Evolutionary conservation across 2,888 invertebrate species (phyloP).

Genomic region (Andrena marginata): DNA sequence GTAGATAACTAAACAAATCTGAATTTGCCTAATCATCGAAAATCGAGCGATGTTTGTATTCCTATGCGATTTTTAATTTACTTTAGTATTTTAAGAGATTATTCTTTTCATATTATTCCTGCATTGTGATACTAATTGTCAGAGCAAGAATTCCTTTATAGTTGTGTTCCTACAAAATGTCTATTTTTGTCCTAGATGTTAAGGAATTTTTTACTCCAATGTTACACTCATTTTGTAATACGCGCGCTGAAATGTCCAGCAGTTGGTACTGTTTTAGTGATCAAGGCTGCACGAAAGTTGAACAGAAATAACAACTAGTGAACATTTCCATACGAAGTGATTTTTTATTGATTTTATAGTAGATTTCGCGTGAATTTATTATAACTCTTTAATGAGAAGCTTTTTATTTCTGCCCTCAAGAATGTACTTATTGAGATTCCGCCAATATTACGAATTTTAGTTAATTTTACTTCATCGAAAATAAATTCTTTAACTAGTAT

Average conservation of each 20-base stretch:
- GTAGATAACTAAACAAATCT: not conserved
- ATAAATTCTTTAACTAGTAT: not conserved
- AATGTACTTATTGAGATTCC: not conserved
- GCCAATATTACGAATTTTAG: no score
- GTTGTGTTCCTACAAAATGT: constrained; percentile 30
- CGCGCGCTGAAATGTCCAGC: not conserved
- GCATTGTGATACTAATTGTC: not conserved
- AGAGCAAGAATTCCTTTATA: not conserved
- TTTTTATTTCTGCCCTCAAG: not conserved
- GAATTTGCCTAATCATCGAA: not conserved
- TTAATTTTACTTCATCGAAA: no score
- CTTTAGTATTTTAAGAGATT: constrained; percentile 9
- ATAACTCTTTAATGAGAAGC: not conserved
- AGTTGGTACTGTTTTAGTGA: not conserved
- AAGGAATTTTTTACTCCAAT: constrained; percentile 10
- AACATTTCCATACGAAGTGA: not conserved
- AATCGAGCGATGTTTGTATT: constrained; percentile 3
- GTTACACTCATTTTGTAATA: not conserved
- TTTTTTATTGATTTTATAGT: not conserved
- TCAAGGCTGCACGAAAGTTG: not conserved
- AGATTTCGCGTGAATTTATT: not conserved
- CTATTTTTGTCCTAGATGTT: constrained; percentile 17
- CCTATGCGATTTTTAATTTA: not conserved
- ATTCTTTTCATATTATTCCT: constrained; percentile 2
- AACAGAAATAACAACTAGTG: not conserved